These are phyloP conservation scores for Ctenicera cuprea DNA, from an alignment of 2,888 invertebrate species.

Conservation along the genomic window DNA sequence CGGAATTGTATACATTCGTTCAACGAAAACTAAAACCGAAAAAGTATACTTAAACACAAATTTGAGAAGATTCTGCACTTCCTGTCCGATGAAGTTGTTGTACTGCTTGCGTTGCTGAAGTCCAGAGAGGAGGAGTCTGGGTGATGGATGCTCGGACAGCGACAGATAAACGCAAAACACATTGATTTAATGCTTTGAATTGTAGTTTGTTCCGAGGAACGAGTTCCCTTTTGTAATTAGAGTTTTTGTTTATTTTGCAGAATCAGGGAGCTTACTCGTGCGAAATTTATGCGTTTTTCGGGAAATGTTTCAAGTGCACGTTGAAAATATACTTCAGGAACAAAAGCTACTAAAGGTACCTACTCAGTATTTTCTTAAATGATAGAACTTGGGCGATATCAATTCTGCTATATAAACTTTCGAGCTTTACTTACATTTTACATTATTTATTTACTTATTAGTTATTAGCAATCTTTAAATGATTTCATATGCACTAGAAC, in stretches of 20 bases:
- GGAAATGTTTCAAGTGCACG: conserved; percentile 53
- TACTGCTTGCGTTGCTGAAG: conserved; percentile 53
- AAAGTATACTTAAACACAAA: conserved; percentile 50
- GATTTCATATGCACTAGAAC: too few species aligned
- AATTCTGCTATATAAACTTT: too few species aligned
- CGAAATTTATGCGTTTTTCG: conserved; percentile 52
- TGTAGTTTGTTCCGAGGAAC: conserved; percentile 71
- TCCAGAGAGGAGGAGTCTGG: conserved; percentile 67
- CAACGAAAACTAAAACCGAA: conserved; percentile 53
- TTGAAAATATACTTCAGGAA: conserved; percentile 36
- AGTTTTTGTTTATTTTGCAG: conserved; percentile 58
- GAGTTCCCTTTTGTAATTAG: conserved; percentile 72
- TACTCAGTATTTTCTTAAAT: too few species aligned
- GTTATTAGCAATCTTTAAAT: too few species aligned
- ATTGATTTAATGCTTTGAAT: conserved; percentile 72
- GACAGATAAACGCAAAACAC: conserved; percentile 74
- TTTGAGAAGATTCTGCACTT: conserved; percentile 49
- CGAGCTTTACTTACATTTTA: too few species aligned
- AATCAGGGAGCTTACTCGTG: conserved; percentile 53
- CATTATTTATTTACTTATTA: too few species aligned
- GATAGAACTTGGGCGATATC: too few species aligned
- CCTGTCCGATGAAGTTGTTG: conserved; percentile 50
- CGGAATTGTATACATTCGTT: conserved; percentile 51
- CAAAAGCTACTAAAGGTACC: too few species aligned
- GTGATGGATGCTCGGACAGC: conserved; percentile 72